Percentiles rank a stretch among this genome's conserved stretches.
These are phyloP conservation scores for Leptinotarsa undecemlineata DNA, from an alignment of 1,140 invertebrate genomes.

Conservation along the genomic window DNA sequence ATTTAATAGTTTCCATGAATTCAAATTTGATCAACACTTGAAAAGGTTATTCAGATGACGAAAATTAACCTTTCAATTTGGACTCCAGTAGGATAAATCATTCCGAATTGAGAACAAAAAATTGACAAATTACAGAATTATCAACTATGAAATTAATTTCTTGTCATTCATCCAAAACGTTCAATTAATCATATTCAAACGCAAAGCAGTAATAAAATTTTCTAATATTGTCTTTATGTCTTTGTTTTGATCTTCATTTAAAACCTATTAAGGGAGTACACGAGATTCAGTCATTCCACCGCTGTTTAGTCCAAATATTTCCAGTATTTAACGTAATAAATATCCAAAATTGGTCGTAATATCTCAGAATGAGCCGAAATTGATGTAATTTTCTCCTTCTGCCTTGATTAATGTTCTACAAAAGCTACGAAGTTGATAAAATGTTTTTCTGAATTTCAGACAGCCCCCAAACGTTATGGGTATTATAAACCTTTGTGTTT, in stretches of 20 bases:
- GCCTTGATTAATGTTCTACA: background rate
- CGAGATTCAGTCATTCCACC: slow-evolving; percentile 5
- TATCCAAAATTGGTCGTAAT: background rate
- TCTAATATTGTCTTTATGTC: background rate
- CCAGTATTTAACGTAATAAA: background rate
- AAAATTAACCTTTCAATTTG: too few relatives aligned
- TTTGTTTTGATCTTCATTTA: background rate
- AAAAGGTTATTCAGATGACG: too few relatives aligned
- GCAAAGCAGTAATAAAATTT: background rate
- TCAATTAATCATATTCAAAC: too few relatives aligned
- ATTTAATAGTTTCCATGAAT: too few relatives aligned
- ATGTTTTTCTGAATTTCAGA: background rate
- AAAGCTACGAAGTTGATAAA: background rate
- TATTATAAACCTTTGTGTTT: too few relatives aligned
- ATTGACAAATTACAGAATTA: too few relatives aligned
- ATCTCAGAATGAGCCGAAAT: background rate
- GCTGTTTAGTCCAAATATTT: background rate
- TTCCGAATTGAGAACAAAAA: too few relatives aligned
- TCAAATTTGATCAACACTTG: too few relatives aligned
- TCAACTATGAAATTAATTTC: too few relatives aligned
- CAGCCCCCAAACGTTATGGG: too few relatives aligned
- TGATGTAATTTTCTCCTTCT: background rate
- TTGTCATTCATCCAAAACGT: too few relatives aligned
- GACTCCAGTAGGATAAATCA: too few relatives aligned
- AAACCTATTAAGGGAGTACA: background rate